Evolutionary conservation across 2,888 invertebrate species (phyloP).

Genomic region (Lithophane ornitopus): DNA sequence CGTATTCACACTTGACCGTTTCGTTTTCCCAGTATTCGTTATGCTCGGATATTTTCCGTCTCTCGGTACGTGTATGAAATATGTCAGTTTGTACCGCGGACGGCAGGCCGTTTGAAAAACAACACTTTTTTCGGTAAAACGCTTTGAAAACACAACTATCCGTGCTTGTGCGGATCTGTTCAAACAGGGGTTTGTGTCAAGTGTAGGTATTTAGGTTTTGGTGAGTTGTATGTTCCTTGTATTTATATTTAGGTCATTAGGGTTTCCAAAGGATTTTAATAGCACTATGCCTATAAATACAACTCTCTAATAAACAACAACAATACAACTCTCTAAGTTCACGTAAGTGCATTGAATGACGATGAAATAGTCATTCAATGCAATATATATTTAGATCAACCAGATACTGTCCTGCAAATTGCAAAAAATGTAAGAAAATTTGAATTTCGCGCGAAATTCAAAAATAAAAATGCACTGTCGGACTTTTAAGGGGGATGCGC

Average conservation of each 20-base stretch:
- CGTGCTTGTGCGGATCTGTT: neutral
- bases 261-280: neutral
- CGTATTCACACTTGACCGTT: slow-evolving; percentile 23
- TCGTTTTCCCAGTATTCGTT: slow-evolving; percentile 2
- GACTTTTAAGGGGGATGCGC: no score
- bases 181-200: slow-evolving; percentile 10
- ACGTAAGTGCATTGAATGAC: no score
- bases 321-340: no score
- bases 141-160: slow-evolving; percentile 24
- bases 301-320: no score
- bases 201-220: neutral
- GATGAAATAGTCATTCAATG: no score
- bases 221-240: no score
- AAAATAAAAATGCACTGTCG: no score
- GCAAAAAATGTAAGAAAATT: no score
- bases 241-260: neutral
- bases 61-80: slow-evolving; percentile 39
- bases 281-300: no score
- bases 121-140: slow-evolving; percentile 28
- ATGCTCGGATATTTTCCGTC: slow-evolving; percentile 40
- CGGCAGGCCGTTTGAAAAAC: slow-evolving; percentile 26
- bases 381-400: no score
- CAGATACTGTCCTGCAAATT: no score
- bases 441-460: no score
- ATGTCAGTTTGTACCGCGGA: slow-evolving; percentile 39